Evolutionary conservation across 2,888 invertebrate species (phyloP).

Genomic region (Limnephilus lunatus): DNA sequence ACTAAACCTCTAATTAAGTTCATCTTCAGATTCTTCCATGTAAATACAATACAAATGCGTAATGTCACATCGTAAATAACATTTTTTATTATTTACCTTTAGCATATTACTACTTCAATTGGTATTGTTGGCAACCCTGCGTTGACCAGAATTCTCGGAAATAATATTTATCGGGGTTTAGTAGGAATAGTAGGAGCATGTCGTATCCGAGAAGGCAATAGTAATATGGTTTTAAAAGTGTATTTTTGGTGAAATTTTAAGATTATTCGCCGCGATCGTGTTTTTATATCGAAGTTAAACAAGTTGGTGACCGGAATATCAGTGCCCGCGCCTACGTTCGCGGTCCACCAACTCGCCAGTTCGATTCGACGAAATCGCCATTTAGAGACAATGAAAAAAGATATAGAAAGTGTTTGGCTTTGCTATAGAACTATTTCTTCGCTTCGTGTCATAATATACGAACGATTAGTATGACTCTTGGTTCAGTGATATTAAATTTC

Average conservation of each 20-base stretch:
- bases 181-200: background rate
- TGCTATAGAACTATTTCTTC: conserved; percentile 2
- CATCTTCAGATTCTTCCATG: background rate
- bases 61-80: background rate
- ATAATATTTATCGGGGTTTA: conserved; percentile 32
- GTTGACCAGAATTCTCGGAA: conserved; percentile 22
- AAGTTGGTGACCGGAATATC: background rate
- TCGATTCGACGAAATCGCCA: conserved; percentile 53
- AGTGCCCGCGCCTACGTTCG: background rate
- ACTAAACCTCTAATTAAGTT: background rate
- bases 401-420: conserved; percentile 51
- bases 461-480: conserved; percentile 34
- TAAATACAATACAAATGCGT: background rate
- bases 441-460: background rate
- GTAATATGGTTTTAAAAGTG: background rate
- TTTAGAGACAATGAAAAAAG: conserved; percentile 60
- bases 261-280: background rate
- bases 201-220: background rate
- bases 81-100: background rate
- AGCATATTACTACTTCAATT: background rate
- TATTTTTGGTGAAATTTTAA: background rate
- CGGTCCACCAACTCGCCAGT: background rate
- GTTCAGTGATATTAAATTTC: background rate
- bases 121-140: conserved; percentile 20
- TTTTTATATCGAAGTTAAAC: background rate